Base-by-base conservation (phyloP, 2,888 invertebrate genomes). In the Lucinisca nassula region DNA sequence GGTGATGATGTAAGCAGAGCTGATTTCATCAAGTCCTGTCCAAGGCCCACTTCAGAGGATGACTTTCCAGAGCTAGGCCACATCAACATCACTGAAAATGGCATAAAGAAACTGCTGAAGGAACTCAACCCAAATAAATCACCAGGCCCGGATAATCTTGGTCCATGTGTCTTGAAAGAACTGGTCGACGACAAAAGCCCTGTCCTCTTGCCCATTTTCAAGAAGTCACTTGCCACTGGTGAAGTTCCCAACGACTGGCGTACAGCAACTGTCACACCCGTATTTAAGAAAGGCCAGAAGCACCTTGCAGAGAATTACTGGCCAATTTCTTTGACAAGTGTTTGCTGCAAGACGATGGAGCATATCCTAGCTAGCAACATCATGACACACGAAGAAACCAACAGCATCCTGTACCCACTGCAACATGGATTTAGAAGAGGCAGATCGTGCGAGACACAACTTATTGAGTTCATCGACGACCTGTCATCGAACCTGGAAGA, bases 91-190 rank as follows among this genome's bases (percentile, higher is more conserved):
- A n/a, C n/a, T n/a, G n/a, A 21, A 40, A 61, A 32, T 27, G 21
- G 30, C 12, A n/a, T 78, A 45, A 37, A 6, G 10, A 70, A 70
- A 24, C 30, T 70, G 27, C 37, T 70, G 70, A 70, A 30, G 27
- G 70, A 10, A 12, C 70, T 70, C 24, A 70, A 70, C 17, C 70
- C 70, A 24, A 32, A n/a, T 30, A 70, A 70, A 70, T 32, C 70
- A 6, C 30, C 70, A 12, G 70, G 70, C 6, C 70, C 70, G 27
- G 70, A 70, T 21, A 70, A 70, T 30, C 6, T 70, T 14, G 37
- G 35, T 27, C 78, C 78, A 12, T 40, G 45, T 32, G 72, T 74
- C 17, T n/a, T 80, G 55, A 51, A 81, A 55, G 81, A 73, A 58
- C 21, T 38, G 1, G 24, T 30, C 35, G n/a, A 17, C 21, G 74